Evolutionary conservation across 1,140 invertebrate species (phyloP), one percentile per base, ranked within the genome.

Genomic region (Drosophila littoralis): DNA sequence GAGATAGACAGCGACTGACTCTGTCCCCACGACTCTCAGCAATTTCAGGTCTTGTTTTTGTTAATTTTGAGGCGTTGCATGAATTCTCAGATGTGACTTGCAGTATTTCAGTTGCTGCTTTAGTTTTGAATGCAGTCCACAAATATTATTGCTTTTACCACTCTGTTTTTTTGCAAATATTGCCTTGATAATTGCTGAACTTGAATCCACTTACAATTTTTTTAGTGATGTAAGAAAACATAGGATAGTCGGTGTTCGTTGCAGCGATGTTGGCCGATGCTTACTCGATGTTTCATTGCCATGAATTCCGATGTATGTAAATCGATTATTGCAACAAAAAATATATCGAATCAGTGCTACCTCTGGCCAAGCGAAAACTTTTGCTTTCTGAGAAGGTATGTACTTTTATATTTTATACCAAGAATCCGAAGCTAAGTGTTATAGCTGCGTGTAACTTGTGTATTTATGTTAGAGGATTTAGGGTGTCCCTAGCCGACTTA

Each of bases 1-100:
- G 79, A 86, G 83, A 86, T 57, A 77, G 81, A 84, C 63, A 80
- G 68, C 77, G 64, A 84, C 73, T 84, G 79, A 81, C 55, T 77
- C 61, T 66, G 55, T 58, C 66, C 38, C 48, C 54, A 46, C 71
- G 66, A 57, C 66, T 69, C 58, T 38, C 64, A 50, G 45, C 40
- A 51, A 40, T 57, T 64, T 12, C 59, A 58, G 58, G 15, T 83
- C 81, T 80, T 84, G 81, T 84, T 84, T 84, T 84, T 75, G 36
- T 77, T 28, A 60, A 74, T 80, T 84, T 73, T 51, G 48, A 66
- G 48, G 67, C 58, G 70, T 75, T 77, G 51, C 51, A 54, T 32
- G 7, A 38, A 46, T 28, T 55, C 42, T 32, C 28, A 50, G 32
- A 43, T 28, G 50, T 50, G 71, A 69, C 58, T 74, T 69, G 57